phyloP scores from a whole-genome alignment of 2,797 vertebrate species.

The Sibirionetta formosa region DNA sequence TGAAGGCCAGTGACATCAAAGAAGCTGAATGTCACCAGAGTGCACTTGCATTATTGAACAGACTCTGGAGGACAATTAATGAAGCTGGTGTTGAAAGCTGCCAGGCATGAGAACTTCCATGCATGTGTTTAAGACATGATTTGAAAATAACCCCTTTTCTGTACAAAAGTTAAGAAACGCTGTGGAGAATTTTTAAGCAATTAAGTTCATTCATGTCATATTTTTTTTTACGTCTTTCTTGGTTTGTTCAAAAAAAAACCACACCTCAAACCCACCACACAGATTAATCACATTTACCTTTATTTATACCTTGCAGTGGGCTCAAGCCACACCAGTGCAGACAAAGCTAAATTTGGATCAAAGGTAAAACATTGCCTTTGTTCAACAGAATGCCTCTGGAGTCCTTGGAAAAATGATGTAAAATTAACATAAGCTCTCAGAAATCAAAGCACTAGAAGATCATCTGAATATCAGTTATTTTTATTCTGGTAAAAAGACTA shows the following conservation, averaged over 20 bases:
- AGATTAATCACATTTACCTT: background rate
- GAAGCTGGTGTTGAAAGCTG: background rate
- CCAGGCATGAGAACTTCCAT: background rate
- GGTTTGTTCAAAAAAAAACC: background rate
- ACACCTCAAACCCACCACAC: background rate
- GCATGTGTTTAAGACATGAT: background rate
- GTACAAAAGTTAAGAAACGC: background rate
- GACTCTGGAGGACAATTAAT: background rate
- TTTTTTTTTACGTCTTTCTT: background rate
- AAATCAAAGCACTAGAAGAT: background rate
- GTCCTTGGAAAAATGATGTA: background rate
- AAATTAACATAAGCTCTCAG: background rate
- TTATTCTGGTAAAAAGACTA: background rate
- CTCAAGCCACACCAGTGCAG: background rate
- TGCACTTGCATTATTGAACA: background rate
- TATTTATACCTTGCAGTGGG: background rate
- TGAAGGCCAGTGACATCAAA: background rate
- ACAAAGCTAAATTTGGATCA: background rate
- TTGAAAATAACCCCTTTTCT: conserved; percentile 10
- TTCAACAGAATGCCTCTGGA: background rate
- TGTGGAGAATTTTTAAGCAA: background rate
- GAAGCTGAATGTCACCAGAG: background rate
- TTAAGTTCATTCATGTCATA: background rate
- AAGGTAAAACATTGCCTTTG: background rate
- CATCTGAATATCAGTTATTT: background rate